Percentiles rank a stretch among this genome's conserved stretches.
These are phyloP conservation scores for Eciton burchellii DNA, from an alignment of 1,140 invertebrate genomes.

Conservation along the genomic window DNA sequence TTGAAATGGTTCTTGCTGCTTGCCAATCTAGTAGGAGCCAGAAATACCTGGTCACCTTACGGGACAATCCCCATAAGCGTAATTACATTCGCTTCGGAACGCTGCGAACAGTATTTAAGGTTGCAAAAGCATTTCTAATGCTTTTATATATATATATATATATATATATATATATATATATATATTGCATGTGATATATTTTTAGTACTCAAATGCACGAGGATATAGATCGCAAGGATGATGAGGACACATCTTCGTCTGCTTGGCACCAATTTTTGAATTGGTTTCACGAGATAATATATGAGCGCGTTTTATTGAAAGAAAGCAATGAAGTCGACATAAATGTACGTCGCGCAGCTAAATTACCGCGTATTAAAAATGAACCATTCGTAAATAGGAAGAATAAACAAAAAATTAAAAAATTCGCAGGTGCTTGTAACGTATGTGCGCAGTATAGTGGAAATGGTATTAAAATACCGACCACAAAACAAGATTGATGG, in stretches of 20 bases:
- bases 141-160: neutral
- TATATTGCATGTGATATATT: neutral
- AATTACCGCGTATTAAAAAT: neutral
- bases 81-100: conserved; percentile 86
- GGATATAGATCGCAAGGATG: conserved; percentile 53
- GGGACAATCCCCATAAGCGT: conserved; percentile 81
- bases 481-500: conserved; percentile 91
- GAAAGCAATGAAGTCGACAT: conserved; percentile 46
- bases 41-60: conserved; percentile 62
- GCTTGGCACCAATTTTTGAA: conserved; percentile 62
- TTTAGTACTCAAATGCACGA: conserved; percentile 57
- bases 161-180: neutral
- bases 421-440: conserved; percentile 70
- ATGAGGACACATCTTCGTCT: neutral
- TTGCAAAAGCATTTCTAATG: conserved; percentile 33
- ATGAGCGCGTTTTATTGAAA: conserved; percentile 44
- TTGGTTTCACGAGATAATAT: conserved; percentile 58
- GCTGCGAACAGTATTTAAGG: conserved; percentile 86
- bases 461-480: conserved; percentile 87
- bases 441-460: conserved; percentile 83
- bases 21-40: conserved; percentile 73
- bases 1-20: conserved; percentile 85
- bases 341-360: conserved; percentile 57
- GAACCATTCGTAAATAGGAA: neutral
- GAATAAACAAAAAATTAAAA: conserved; percentile 6